Evolutionary conservation across 2,888 invertebrate species (phyloP), one percentile per base, ranked within the genome.

Genomic region (Chironomus tentans): DNA sequence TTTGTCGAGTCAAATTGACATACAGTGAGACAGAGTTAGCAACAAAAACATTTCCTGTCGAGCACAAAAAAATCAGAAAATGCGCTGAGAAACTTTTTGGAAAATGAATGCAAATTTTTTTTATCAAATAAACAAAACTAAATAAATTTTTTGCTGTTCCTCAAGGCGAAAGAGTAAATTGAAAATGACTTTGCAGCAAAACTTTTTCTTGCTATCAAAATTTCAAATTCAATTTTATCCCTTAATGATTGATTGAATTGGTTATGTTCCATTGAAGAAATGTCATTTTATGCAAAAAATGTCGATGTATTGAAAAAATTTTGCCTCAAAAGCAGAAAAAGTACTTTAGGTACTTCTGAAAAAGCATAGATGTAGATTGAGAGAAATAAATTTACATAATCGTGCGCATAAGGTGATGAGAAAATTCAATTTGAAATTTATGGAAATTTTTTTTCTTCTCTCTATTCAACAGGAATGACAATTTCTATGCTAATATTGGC

Each of bases 381-480:
- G 56, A 56, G 56, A 56, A 56, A 56, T 18, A 56, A 24, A 24
- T 65, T 65, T 65, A 12, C 65, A 65, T 65, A 65, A 65, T 65
- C 38, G 68, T 68, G n/a, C 68, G 15, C 68, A 68, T 68, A 68
- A 38, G 38, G 68, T 68, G 68, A 56, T 48, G 38, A 47, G 46
- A 70, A 70, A 70, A 71, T 71, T 68, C 68, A 68, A 68, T 68
- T 68, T 68, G 68, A 68, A 68, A 28, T 68, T 68, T 68, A 68
- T 68, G 68, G 68, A 21, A 65, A 65, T 65, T 65, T 24, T 4
- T 15, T 50, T 65, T 65, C n/a, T 24, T 1, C 0, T 56, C 18
- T 65, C 24, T 62, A 48, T 21, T 72, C 22, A 24, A 22, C 38
- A 72, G 72, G 72, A 72, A 72, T 72, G 72, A 72, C 72, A 28